Evolutionary conservation across 2,888 invertebrate species (phyloP), one percentile per base, ranked within the genome.

Genomic region (Strigamia crassipes): DNA sequence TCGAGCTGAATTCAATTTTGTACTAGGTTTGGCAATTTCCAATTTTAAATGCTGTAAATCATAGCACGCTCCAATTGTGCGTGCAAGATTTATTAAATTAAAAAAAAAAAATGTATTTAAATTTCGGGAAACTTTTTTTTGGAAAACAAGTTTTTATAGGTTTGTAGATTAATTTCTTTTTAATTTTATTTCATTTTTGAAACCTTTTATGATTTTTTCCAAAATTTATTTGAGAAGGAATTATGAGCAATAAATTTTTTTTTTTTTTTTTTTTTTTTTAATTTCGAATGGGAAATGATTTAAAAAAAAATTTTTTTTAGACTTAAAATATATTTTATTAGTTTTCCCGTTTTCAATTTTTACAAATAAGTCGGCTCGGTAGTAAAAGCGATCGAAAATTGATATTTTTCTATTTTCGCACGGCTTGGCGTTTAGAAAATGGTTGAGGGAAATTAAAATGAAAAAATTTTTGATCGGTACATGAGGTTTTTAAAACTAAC

Each of bases 21-120:
- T 73, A 73, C 27, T 73, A 31, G 73, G 73, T 73, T 73, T 73
- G 73, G 73, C 73, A 73, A 73, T 73, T 73, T 73, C 73, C 73
- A 73, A 73, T 73, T 73, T 73, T 73, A 73, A 73, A 73, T 73
- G 73, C 73, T 73, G 73, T 73, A 73, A 73, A 73, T 73, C 73
- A 73, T 73, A 27, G 73, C 73, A 73, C 31, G 73, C 73, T 73
- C 73, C 73, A 73, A 73, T 73, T 73, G 73, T 73, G 73, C 73
- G 73, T 73, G 73, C 56, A 73, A 27, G 73, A 73, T 31, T 31
- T 73, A 73, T 73, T 73, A 73, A 73, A 73, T 31, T 73, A 18
- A 9, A 9, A 3, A 73, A 23, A 31, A 31, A 15, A 31, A 15
- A 15, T 31, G 31, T 31, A 27, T 73, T 73, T 18, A 56, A 56